Evolutionary conservation across 2,888 invertebrate genomes (phyloP), one percentile per base, ranked within the genome.

Genomic region (Apodemia hepburni): DNA sequence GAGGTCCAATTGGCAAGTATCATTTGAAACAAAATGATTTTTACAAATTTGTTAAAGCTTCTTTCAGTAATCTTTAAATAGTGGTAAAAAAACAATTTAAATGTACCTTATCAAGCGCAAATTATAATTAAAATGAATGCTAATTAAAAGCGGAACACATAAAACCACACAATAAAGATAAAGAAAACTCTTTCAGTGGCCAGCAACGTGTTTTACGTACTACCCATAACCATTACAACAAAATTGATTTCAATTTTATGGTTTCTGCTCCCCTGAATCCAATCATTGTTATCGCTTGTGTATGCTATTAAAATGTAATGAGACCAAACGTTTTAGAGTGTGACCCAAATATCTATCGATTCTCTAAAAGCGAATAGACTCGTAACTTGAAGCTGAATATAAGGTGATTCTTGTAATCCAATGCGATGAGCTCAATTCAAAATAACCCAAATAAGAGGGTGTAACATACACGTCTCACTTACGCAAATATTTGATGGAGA

Each of bases 171-270:
- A 75, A 77, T 76, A 78, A 78, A 80, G 77, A 79, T 77, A 77
- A 80, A 77, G 75, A 54, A 70, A 75, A 75, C 72, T 73, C 73
- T 75, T 77, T 77, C 69, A 74, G 77, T 80, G 81, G 79, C 81
- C 79, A 42, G 42, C 42, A 76, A 80, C 78, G 78, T 81, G 79
- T 87, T 88, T 89, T 85, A 88, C 83, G 80, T 73, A 78, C 82
- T 68, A 73, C 76, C 85, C 75, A 86, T 89, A 88, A 86, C 85
- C 90, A 86, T 89, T 88, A 87, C 82, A 79, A 80, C 81, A 81
- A 89, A 90, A 89, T 90, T 90, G 87, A 91, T 91, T 90, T 89
- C 82, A 84, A 87, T 89, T 91, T 91, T 89, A 91, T 88, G 87
- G 87, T 87, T 85, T 88, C 82, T 87, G 87, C 83, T 87, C 82